Evolutionary conservation across 2,888 invertebrate genomes (phyloP).

Genomic region (Seira musarum): DNA sequence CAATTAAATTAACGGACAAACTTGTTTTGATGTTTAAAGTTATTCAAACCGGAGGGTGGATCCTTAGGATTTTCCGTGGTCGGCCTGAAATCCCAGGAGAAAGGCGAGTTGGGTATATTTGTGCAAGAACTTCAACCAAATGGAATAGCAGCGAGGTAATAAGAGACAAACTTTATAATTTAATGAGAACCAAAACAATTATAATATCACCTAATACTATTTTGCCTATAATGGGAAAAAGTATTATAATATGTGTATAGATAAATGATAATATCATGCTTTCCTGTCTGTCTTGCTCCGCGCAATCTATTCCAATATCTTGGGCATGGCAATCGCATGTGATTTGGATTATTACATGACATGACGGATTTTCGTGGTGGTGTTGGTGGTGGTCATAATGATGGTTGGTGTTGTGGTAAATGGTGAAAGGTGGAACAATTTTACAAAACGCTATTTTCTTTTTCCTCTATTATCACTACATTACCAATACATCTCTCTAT

Average conservation of each 20-base stretch:
- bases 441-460: conserved; percentile 12
- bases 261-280: conserved; percentile 29
- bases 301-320: conserved; percentile 16
- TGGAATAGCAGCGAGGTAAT: conserved; percentile 79
- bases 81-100: conserved; percentile 76
- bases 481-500: conserved; percentile 25
- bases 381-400: not conserved
- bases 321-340: not conserved
- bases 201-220: not conserved
- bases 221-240: not conserved
- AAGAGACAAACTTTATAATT: conserved; percentile 20
- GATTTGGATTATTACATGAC: not conserved
- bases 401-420: conserved; percentile 41
- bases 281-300: conserved; percentile 53
- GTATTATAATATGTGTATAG: conserved; percentile 8
- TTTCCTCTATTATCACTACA: conserved; percentile 12
- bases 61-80: conserved; percentile 83
- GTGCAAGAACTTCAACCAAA: conserved; percentile 79
- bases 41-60: conserved; percentile 78
- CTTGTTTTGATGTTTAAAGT: conserved; percentile 71
- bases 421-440: conserved; percentile 29
- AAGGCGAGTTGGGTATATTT: conserved; percentile 80
- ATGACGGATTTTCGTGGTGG: conserved; percentile 40
- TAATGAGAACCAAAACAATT: not conserved
- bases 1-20: not conserved